Evolutionary conservation across 1,140 invertebrate species (phyloP).

Genomic region (Atta texana): DNA sequence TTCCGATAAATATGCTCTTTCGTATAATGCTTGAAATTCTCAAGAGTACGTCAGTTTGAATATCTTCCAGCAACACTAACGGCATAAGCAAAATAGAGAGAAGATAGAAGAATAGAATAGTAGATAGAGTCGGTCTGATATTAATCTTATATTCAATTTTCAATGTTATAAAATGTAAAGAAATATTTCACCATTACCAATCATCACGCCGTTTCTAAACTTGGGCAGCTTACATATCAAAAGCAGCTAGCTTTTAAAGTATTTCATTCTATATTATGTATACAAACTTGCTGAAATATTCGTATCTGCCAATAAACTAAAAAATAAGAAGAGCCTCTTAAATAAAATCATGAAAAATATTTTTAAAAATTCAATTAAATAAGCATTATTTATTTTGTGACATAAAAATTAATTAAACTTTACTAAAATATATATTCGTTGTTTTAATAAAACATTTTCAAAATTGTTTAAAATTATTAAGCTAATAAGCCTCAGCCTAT

Average conservation of each 20-base stretch:
- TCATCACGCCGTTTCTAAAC: background rate
- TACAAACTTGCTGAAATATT: background rate
- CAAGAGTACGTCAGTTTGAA: background rate
- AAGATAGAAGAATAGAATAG: conserved; percentile 35
- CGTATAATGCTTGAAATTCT: background rate
- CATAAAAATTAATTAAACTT: background rate
- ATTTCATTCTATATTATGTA: background rate
- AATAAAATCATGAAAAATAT: background rate
- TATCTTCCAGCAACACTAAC: background rate
- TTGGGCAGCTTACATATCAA: background rate
- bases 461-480: background rate
- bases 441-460: background rate
- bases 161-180: conserved; percentile 24
- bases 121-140: background rate
- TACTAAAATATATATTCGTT: background rate
- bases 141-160: conserved; percentile 26
- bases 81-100: conserved; percentile 7
- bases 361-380: background rate
- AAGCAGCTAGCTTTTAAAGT: background rate
- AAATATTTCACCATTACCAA: conserved; percentile 12
- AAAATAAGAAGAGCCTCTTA: background rate
- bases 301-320: background rate
- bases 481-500: too few species aligned
- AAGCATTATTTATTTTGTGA: background rate
- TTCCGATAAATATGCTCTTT: conserved; percentile 41